Evolutionary conservation across 2,113 vertebrate genomes (phyloP).

Genomic region (Pipra filicauda): DNA sequence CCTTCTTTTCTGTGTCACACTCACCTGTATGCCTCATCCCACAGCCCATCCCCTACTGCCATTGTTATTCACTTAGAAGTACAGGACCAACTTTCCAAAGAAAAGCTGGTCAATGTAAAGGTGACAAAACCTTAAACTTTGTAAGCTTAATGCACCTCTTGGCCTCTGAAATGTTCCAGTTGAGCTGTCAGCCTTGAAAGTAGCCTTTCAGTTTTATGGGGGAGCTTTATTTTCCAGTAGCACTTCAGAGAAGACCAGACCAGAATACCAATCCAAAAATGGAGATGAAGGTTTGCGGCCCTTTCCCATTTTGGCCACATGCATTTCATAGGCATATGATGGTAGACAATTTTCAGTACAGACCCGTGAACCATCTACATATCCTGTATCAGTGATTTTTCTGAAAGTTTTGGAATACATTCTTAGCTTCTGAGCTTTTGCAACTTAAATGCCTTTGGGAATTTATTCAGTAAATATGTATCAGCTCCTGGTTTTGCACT

Average conservation of each 20-base stretch:
- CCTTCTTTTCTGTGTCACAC: background rate
- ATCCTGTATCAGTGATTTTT: background rate
- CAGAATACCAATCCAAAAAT: conserved; percentile 28
- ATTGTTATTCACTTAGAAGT: background rate
- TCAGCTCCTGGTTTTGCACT: background rate
- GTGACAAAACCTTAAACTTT: background rate
- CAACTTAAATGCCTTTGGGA: background rate
- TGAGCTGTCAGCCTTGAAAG: background rate
- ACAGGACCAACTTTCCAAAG: background rate
- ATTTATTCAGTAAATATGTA: background rate
- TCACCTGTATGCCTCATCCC: accelerated
- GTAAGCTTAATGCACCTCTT: background rate
- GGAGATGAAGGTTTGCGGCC: background rate
- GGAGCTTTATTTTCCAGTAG: conserved; percentile 5
- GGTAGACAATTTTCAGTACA: background rate
- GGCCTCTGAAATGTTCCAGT: background rate
- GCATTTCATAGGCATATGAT: background rate
- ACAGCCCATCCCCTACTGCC: background rate
- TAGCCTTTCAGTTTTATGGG: conserved; percentile 22
- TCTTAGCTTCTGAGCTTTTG: background rate
- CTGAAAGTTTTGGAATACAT: background rate
- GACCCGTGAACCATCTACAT: background rate
- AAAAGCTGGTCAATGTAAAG: conserved; percentile 2
- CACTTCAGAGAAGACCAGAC: background rate
- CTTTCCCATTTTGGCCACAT: background rate